phyloP scores from a whole-genome alignment of 2,888 invertebrate genomes.

The Papilio demoleus region DNA sequence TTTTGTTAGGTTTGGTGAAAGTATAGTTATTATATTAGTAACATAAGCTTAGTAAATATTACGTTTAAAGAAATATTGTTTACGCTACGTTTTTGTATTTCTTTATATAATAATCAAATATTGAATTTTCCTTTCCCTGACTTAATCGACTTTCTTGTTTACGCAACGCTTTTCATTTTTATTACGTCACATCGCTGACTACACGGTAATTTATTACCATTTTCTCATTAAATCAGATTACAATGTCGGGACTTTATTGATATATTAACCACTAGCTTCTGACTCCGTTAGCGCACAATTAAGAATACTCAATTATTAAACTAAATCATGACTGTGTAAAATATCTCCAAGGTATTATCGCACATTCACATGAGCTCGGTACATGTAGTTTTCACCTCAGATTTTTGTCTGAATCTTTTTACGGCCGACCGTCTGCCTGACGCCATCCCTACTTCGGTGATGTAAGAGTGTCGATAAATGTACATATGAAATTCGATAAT shows the following conservation, averaged over 20 bases:
- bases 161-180: conserved; percentile 28
- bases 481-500: too few species aligned
- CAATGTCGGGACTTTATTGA: not conserved
- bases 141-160: conserved; percentile 18
- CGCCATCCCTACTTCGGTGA: too few species aligned
- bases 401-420: too few species aligned
- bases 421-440: too few species aligned
- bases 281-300: not conserved
- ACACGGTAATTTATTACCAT: not conserved
- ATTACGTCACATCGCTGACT: conserved; percentile 10
- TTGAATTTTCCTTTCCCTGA: conserved; percentile 23
- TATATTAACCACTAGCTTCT: not conserved
- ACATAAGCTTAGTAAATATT: conserved; percentile 2
- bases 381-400: too few species aligned
- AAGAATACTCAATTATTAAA: too few species aligned
- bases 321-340: too few species aligned
- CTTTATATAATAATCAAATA: conserved; percentile 21
- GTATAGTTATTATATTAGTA: not conserved
- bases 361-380: too few species aligned
- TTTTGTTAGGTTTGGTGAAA: not conserved
- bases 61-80: not conserved
- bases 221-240: too few species aligned
- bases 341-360: too few species aligned
- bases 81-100: not conserved
- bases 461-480: too few species aligned